Evolutionary conservation across 1,140 invertebrate species (phyloP).

Genomic region (Euschistus heros): DNA sequence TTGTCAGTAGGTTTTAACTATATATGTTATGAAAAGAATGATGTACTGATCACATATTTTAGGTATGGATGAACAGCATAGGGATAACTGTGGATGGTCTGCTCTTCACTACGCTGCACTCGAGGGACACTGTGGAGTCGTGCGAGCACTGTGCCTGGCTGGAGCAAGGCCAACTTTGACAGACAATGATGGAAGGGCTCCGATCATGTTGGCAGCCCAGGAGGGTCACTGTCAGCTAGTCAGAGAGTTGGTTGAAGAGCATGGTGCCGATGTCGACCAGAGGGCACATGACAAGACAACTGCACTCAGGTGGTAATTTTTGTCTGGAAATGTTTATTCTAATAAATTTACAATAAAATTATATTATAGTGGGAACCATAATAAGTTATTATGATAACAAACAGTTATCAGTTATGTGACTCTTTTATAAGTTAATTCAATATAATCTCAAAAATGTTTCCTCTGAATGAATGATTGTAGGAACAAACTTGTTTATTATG

Average conservation of each 20-base stretch:
- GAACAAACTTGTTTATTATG: too few relatives aligned
- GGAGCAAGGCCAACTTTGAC: slow-evolving; percentile 82
- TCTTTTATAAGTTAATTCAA: too few relatives aligned
- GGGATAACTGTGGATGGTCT: slow-evolving; percentile 88
- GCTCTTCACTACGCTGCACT: slow-evolving; percentile 87
- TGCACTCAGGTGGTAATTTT: slow-evolving; percentile 54
- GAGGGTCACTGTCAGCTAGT: slow-evolving; percentile 72
- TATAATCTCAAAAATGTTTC: too few relatives aligned
- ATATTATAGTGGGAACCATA: too few relatives aligned
- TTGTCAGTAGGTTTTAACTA: too few relatives aligned
- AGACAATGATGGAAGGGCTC: slow-evolving; percentile 89
- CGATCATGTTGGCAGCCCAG: slow-evolving; percentile 77
- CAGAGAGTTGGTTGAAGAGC: slow-evolving; percentile 56
- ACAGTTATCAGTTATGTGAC: too few relatives aligned
- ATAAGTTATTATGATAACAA: too few relatives aligned
- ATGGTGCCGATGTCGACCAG: slow-evolving; percentile 73
- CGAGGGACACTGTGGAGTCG: slow-evolving; percentile 82
- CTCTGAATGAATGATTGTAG: too few relatives aligned
- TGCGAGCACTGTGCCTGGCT: slow-evolving; percentile 76
- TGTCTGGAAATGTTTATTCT: too few relatives aligned
- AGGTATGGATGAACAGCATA: slow-evolving; percentile 81
- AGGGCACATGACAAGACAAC: slow-evolving; percentile 88
- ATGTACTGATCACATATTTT: too few relatives aligned
- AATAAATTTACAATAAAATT: too few relatives aligned
- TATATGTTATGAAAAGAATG: too few relatives aligned